Percentiles rank a stretch among this genome's conserved stretches.
phyloP scores from a whole-genome alignment of 2,113 vertebrate species.

The Podocnemis expansa region DNA sequence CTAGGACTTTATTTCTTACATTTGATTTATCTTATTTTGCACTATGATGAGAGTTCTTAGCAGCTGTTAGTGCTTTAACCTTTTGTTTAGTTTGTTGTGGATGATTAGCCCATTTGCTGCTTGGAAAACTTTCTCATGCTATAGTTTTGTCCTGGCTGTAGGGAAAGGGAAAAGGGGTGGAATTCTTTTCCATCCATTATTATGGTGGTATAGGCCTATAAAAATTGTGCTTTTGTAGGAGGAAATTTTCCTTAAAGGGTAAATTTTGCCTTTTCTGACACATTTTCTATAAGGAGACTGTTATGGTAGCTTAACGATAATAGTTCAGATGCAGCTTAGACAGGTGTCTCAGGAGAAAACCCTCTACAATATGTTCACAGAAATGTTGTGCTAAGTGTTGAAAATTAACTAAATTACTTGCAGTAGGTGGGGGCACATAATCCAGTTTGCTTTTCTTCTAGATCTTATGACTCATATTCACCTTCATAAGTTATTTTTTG shows the following conservation, averaged over 20 bases:
- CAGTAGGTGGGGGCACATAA: conserved; percentile 49
- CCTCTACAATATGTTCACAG: conserved; percentile 47
- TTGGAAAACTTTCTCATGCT: not conserved
- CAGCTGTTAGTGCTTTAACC: not conserved
- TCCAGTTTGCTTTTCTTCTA: conserved; percentile 56
- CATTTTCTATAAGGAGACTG: conserved; percentile 34
- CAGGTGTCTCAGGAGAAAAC: conserved; percentile 59
- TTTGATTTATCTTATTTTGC: not conserved
- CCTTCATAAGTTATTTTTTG: conserved; percentile 59
- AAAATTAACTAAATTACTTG: conserved; percentile 66
- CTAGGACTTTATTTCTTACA: accelerated
- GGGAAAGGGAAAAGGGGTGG: not conserved
- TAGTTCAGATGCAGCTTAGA: conserved; percentile 39
- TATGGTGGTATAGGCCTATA: not conserved
- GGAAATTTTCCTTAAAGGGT: conserved; percentile 49
- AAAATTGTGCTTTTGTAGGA: conserved; percentile 5
- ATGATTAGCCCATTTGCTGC: not conserved
- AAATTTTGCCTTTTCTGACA: conserved; percentile 17
- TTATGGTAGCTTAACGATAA: conserved; percentile 30
- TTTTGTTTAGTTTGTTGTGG: not conserved
- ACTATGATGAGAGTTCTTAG: not conserved
- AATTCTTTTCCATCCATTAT: not conserved
- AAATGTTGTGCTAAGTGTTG: conserved; percentile 59
- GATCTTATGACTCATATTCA: conserved; percentile 52
- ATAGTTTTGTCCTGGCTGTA: not conserved